Conservation (phyloP, 2,888 invertebrate species). For the Ryuthela nishihirai region DNA sequence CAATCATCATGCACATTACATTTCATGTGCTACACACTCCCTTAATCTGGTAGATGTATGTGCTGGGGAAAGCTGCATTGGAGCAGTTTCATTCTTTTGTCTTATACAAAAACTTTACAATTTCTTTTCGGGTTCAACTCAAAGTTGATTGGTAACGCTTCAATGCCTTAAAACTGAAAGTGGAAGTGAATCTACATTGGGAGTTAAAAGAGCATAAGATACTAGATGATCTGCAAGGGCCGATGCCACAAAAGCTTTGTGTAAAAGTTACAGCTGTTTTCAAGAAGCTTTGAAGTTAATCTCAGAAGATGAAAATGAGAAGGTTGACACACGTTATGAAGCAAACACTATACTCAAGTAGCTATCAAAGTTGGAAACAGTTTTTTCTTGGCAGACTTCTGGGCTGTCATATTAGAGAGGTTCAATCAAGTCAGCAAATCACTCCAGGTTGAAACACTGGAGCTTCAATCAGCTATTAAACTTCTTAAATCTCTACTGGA, state of each 20-base stretch:
- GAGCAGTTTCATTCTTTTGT: not conserved
- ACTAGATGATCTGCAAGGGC: constrained; percentile 1
- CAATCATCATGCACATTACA: too few species aligned
- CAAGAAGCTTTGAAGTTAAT: constrained; percentile 7
- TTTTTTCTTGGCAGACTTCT: too few species aligned
- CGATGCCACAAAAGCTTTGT: constrained; percentile 5
- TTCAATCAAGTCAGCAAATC: not conserved
- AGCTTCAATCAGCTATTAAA: constrained; percentile 2
- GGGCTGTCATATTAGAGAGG: not conserved
- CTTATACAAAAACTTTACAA: not conserved
- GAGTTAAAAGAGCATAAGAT: not conserved
- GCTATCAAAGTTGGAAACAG: too few species aligned
- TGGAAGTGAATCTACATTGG: not conserved
- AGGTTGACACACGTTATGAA: not conserved
- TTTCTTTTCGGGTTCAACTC: not conserved
- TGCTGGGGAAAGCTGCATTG: not conserved
- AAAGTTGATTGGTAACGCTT: not conserved
- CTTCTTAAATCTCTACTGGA: too few species aligned
- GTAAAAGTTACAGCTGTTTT: constrained; percentile 2
- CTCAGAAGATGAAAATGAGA: constrained; percentile 2
- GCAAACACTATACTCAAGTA: too few species aligned
- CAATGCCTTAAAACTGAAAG: not conserved
- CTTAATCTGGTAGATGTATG: not conserved
- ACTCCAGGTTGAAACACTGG: not conserved
- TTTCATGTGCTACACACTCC: too few species aligned